A percentile compares a stretch with the other conserved stretches of the same genome.
These are phyloP conservation scores for Laothoe populi DNA, from an alignment of 2,888 invertebrate genomes.

Conservation along the genomic window DNA sequence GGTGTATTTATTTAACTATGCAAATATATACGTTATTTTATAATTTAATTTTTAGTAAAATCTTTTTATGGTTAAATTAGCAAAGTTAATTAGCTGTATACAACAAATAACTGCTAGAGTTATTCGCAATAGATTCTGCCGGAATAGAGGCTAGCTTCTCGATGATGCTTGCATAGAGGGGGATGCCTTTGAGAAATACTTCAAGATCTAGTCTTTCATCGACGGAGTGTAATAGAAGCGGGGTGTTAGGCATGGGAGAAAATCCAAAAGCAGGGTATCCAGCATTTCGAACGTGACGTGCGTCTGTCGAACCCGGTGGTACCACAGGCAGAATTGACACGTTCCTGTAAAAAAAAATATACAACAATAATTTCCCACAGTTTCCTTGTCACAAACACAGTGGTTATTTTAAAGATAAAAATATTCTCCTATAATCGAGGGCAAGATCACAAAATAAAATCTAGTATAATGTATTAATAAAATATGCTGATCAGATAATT, in stretches of 20 bases:
- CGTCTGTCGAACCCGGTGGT: conserved; percentile 92
- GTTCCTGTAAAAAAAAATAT: conserved; percentile 69
- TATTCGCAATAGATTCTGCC: neutral
- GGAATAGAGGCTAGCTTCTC: neutral
- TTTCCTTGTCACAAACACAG: no score
- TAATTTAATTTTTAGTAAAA: neutral
- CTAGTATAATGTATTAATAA: no score
- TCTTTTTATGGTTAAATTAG: neutral
- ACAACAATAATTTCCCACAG: no score
- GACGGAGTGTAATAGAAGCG: conserved; percentile 91
- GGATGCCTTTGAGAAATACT: conserved; percentile 81
- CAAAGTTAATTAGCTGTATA: neutral
- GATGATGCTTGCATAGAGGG: neutral
- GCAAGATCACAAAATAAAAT: no score
- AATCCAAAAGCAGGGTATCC: conserved; percentile 93
- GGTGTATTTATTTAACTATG: no score
- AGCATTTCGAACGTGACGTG: conserved; percentile 88
- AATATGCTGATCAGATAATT: no score
- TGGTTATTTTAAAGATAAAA: no score
- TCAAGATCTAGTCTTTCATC: conserved; percentile 90
- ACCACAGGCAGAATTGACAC: conserved; percentile 86
- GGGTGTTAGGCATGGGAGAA: conserved; percentile 92
- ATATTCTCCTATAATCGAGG: no score
- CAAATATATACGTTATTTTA: neutral
- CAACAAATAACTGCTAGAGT: neutral